Evolutionary conservation across 1,140 invertebrate genomes (phyloP).

Genomic region (Episyrphus balteatus): DNA sequence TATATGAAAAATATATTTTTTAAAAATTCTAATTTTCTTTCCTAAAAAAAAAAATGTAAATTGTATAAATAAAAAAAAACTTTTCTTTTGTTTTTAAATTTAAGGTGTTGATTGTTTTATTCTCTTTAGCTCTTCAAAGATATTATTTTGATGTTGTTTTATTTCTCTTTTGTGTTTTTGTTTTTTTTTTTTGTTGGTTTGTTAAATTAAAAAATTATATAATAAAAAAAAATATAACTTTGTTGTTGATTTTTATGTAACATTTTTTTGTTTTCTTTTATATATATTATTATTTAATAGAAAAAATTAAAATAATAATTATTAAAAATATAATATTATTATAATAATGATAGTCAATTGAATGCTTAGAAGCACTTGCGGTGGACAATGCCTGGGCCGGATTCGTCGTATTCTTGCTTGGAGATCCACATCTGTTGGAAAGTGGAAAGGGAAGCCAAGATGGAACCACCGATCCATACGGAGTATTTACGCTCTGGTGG

Average conservation of each 20-base stretch:
- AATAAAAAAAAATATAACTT: background rate
- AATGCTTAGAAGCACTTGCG: slow-evolving; percentile 85
- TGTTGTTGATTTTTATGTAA: background rate
- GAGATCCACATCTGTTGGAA: slow-evolving; percentile 95
- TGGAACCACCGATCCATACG: slow-evolving; percentile 84
- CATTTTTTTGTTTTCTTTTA: background rate
- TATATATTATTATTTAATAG: background rate
- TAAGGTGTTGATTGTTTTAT: too few relatives aligned
- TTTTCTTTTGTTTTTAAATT: too few relatives aligned
- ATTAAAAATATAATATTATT: too few relatives aligned
- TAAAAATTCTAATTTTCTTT: too few relatives aligned
- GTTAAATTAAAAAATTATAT: background rate
- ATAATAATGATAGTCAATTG: background rate
- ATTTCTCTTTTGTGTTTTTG: background rate
- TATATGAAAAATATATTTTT: too few relatives aligned
- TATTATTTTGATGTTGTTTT: too few relatives aligned
- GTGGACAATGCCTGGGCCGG: slow-evolving; percentile 87
- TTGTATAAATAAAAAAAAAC: too few relatives aligned
- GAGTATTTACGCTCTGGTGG: slow-evolving; percentile 89
- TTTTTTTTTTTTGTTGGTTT: background rate
- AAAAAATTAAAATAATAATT: too few relatives aligned
- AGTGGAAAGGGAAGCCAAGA: slow-evolving; percentile 73
- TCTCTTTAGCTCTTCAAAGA: too few relatives aligned
- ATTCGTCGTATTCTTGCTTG: slow-evolving; percentile 92
- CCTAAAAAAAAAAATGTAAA: too few relatives aligned